Percentiles rank a stretch among this genome's conserved stretches.
phyloP scores from a whole-genome alignment of 2,113 vertebrate species.

The Rhadina sibilatrix region DNA sequence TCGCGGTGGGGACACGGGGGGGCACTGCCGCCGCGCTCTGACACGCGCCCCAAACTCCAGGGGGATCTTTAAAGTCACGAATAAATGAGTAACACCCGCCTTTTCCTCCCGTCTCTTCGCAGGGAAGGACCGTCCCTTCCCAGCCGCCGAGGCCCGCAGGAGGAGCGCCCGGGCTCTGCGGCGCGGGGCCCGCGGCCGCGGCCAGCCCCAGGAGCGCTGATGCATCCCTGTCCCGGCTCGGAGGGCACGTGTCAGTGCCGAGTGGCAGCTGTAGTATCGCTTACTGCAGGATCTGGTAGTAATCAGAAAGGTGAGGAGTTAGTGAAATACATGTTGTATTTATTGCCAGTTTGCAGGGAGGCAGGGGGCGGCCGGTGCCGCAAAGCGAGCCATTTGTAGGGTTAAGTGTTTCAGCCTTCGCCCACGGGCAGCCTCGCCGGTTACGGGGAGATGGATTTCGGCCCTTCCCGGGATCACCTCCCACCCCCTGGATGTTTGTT shows the following conservation, averaged over 20 bases:
- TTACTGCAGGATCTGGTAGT: slow-evolving; percentile 14
- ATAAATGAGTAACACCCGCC: rapidly evolving
- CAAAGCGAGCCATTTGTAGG: neutral
- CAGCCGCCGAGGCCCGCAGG: neutral
- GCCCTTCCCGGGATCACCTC: neutral
- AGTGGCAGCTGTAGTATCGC: neutral
- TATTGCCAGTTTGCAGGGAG: neutral
- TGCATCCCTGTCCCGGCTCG: neutral
- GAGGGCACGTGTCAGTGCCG: neutral
- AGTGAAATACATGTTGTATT: slow-evolving; percentile 23
- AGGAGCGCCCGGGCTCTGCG: neutral
- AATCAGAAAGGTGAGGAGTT: slow-evolving; percentile 55
- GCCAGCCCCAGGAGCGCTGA: neutral
- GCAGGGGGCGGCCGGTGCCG: neutral
- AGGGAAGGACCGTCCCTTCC: neutral
- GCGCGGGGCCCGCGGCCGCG: too few relatives aligned
- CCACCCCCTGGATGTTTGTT: neutral
- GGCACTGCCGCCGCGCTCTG: neutral
- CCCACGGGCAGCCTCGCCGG: neutral
- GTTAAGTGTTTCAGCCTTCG: neutral
- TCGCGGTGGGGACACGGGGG: neutral
- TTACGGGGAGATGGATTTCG: neutral
- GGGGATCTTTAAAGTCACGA: rapidly evolving
- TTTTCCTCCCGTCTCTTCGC: neutral
- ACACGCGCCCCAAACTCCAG: neutral